Conservation (phyloP, 2,888 invertebrate species). For the Erynnis tages region DNA sequence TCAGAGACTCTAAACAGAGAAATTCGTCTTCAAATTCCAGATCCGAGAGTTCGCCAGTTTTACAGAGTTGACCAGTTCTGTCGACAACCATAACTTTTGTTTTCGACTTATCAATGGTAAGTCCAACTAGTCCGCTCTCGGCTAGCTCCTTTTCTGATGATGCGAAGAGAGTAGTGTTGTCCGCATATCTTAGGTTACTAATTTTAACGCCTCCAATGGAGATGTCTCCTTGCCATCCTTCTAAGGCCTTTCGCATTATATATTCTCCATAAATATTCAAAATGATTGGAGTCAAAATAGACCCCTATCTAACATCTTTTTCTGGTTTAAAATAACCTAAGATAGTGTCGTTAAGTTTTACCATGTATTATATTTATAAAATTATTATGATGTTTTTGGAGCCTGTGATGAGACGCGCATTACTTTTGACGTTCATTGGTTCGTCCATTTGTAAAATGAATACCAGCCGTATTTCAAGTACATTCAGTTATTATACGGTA, state of each 20-base stretch:
- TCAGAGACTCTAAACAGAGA: too few species aligned
- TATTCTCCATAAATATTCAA: conserved; percentile 13
- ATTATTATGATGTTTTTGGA: too few species aligned
- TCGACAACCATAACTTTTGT: background rate
- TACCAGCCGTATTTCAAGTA: too few species aligned
- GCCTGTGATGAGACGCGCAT: too few species aligned
- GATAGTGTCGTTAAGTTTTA: background rate
- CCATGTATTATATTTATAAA: too few species aligned
- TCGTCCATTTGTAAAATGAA: too few species aligned
- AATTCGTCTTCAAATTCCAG: too few species aligned
- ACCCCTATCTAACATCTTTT: conserved; percentile 8
- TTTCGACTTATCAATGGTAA: background rate
- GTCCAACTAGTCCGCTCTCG: background rate
- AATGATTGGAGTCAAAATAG: conserved; percentile 7
- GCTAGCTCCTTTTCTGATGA: background rate
- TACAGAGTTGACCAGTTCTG: background rate
- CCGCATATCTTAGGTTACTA: conserved; percentile 13
- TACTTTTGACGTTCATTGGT: too few species aligned
- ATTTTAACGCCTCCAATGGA: background rate
- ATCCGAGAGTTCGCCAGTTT: background rate
- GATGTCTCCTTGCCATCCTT: conserved; percentile 10
- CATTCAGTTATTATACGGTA: too few species aligned
- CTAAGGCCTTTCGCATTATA: conserved; percentile 4
- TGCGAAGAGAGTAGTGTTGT: conserved; percentile 4
- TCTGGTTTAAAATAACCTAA: background rate